Evolutionary conservation across 1,140 invertebrate species (phyloP).

Genomic region (Apolygus lucorum): DNA sequence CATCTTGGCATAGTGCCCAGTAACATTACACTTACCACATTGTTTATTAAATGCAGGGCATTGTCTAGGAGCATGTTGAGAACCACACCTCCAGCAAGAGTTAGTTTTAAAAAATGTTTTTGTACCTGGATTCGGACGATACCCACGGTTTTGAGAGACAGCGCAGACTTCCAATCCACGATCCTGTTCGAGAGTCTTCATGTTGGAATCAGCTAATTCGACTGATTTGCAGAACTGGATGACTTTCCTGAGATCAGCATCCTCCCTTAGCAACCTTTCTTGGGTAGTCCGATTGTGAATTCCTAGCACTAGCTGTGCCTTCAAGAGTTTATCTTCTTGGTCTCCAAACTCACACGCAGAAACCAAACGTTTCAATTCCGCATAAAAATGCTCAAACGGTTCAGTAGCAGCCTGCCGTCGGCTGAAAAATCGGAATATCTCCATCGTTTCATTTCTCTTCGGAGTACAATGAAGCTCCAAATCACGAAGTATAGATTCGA

Average conservation of each 20-base stretch:
- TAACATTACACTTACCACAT: background rate
- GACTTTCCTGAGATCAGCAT: background rate
- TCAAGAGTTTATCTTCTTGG: conserved; percentile 6
- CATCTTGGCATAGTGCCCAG: background rate
- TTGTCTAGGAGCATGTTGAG: background rate
- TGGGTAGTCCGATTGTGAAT: background rate
- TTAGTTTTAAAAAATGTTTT: background rate
- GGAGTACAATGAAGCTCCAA: conserved; percentile 7
- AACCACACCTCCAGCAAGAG: background rate
- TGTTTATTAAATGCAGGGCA: background rate
- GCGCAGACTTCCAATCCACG: background rate
- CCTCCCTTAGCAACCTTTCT: background rate
- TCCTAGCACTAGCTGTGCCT: background rate
- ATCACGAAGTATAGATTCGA: background rate
- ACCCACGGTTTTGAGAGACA: background rate
- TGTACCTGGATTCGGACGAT: background rate
- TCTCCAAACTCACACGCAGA: background rate
- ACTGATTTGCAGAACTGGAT: background rate
- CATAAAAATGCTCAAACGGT: conserved; percentile 11
- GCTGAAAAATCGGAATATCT: conserved; percentile 4
- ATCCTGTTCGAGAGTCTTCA: too few relatives aligned
- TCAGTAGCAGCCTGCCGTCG: conserved; percentile 7
- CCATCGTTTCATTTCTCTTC: conserved; percentile 15
- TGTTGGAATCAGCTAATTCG: background rate
- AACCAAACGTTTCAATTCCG: background rate